Evolutionary conservation across 2,888 invertebrate genomes (phyloP), one percentile per base, ranked within the genome.

Genomic region (Rhorus exstirpatorius): DNA sequence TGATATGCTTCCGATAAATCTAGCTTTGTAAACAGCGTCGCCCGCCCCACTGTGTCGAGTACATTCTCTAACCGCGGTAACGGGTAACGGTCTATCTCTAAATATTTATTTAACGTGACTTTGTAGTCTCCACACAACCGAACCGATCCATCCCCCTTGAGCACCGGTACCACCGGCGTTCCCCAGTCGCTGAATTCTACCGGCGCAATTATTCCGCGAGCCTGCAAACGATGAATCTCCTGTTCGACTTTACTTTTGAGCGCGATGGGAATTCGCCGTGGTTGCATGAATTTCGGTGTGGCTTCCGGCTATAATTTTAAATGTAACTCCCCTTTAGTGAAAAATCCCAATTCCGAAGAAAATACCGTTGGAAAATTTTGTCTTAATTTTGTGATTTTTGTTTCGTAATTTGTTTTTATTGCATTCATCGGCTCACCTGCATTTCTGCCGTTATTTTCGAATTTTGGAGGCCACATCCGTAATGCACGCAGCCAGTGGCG

Each of bases 1-100:
- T n/a, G n/a, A n/a, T n/a, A n/a, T 3, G 91, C 91, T 72, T 92
- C 88, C 3, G 85, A 81, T 10, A 92, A 84, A 83, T 93, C 92
- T 3, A 93, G 76, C 81, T 90, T 91, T 1, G 88, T 81, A 67
- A 88, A 90, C 6, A 77, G 41, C 17, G 68, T 72, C 10, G 87
- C 87, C 10, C 85, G 86, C 17, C 67, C 21, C 0, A 86, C 46
- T 1, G 49, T 79, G 35, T 60, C 70, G 7, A 85, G 81, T 7
- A 88, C 10, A 41, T 87, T 83, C 17, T 87, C 84, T 7, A 83
- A 55, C 6, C 75, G 46, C 0, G 87, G 84, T 14, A 86, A 51
- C n/a, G 81, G 84, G 31, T 85, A 80, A 31, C 14, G 61, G 12
- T 61, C 61, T 10, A 61, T 24, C 8, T 61, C 21, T 7, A 61